These are phyloP conservation scores for Drosophila nigrodunni DNA, from an alignment of 1,140 invertebrate species.

Conservation along the genomic window DNA sequence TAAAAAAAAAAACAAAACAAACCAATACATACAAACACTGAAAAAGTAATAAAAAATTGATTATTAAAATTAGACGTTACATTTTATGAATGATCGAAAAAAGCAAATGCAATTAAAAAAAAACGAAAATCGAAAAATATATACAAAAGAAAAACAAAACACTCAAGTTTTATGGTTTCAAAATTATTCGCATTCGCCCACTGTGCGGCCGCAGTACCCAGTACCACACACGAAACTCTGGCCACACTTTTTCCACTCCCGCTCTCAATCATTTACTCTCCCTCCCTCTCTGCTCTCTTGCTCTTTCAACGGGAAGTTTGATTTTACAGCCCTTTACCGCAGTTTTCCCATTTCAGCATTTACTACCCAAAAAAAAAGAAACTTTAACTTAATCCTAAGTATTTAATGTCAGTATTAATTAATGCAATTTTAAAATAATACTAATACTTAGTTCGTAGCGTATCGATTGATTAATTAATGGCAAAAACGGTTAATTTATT, in stretches of 20 bases:
- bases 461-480: conserved; percentile 45
- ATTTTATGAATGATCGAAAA: conserved; percentile 82
- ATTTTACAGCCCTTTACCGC: conserved; percentile 33
- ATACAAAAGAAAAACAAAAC: conserved; percentile 60
- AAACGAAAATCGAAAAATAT: conserved; percentile 40
- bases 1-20: conserved; percentile 52
- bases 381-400: conserved; percentile 58
- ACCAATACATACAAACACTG: conserved; percentile 58
- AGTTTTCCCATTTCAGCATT: conserved; percentile 70
- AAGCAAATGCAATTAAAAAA: conserved; percentile 84
- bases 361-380: conserved; percentile 34
- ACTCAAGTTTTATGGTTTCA: conserved; percentile 73
- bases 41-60: conserved; percentile 62
- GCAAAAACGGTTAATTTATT: conserved; percentile 57
- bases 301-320: conserved; percentile 65
- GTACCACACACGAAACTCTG: not conserved
- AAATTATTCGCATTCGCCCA: conserved; percentile 42
- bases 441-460: conserved; percentile 20
- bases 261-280: conserved; percentile 12
- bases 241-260: conserved; percentile 6
- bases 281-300: conserved; percentile 14
- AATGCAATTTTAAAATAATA: conserved; percentile 2
- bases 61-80: conserved; percentile 83
- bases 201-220: conserved; percentile 27
- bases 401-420: conserved; percentile 73